Percentiles rank a stretch among this genome's conserved stretches.
phyloP scores from a whole-genome alignment of 2,113 vertebrate species.

The Podocnemis expansa region DNA sequence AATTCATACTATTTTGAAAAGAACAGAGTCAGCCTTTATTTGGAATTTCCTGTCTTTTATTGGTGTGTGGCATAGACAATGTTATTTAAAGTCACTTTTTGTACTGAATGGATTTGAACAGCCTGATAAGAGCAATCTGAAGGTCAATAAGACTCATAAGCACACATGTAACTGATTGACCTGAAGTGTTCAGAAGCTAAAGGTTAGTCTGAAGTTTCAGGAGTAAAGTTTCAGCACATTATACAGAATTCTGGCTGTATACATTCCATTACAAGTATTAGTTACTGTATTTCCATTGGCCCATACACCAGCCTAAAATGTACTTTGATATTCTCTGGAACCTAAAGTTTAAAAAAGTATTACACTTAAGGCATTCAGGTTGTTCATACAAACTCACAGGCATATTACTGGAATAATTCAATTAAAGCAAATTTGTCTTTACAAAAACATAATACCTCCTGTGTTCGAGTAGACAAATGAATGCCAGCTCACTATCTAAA shows the following conservation, averaged over 20 bases:
- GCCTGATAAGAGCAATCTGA: constrained; percentile 13
- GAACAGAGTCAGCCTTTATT: neutral
- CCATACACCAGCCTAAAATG: constrained; percentile 20
- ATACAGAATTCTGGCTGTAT: constrained; percentile 24
- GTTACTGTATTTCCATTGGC: neutral
- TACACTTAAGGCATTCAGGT: neutral
- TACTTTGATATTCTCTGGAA: constrained; percentile 15
- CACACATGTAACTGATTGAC: constrained; percentile 1
- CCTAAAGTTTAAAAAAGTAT: neutral
- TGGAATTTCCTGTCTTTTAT: constrained; percentile 33
- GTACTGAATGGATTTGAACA: constrained; percentile 20
- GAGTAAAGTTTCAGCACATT: neutral
- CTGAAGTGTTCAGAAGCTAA: constrained; percentile 16
- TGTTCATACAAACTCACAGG: constrained; percentile 15
- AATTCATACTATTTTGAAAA: neutral
- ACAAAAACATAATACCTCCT: constrained; percentile 36
- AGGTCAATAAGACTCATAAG: constrained; percentile 33
- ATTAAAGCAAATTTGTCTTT: constrained; percentile 64
- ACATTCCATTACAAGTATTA: constrained; percentile 29
- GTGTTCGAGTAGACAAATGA: constrained; percentile 46
- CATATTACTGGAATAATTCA: constrained; percentile 27
- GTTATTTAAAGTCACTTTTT: constrained; percentile 53
- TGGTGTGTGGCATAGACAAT: constrained; percentile 19
- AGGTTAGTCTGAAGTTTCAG: neutral
- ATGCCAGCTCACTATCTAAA: constrained; percentile 58